Evolutionary conservation across 2,113 vertebrate genomes (phyloP).

Genomic region (Aramus guarauna): DNA sequence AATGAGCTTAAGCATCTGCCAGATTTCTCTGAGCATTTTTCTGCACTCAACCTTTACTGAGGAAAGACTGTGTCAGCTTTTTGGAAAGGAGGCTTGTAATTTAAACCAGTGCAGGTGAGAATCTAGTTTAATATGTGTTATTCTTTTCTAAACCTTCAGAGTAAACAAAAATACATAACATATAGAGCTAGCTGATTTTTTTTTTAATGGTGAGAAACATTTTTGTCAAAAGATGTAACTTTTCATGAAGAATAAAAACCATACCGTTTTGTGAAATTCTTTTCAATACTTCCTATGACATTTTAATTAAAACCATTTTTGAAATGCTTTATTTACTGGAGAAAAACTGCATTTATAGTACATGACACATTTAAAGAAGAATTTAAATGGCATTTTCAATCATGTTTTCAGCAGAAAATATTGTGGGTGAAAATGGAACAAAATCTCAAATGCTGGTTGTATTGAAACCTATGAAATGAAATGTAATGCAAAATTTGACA

Average conservation of each 20-base stretch:
- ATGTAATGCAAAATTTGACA: neutral
- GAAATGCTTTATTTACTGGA: slow-evolving; percentile 44
- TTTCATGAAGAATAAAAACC: neutral
- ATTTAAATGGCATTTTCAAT: neutral
- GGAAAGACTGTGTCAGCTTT: neutral
- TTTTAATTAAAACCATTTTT: slow-evolving; percentile 47
- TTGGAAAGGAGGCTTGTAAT: neutral
- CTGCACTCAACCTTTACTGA: neutral
- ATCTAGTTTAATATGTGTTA: neutral
- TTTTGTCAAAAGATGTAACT: neutral
- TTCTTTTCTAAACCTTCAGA: neutral
- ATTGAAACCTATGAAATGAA: neutral
- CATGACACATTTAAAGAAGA: neutral
- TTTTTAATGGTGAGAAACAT: neutral
- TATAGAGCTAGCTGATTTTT: neutral
- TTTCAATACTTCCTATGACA: neutral
- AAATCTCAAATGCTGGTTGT: neutral
- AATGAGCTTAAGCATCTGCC: neutral
- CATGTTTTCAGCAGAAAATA: neutral
- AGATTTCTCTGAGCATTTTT: neutral
- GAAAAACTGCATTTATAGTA: neutral
- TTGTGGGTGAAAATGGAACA: neutral
- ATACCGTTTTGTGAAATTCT: neutral
- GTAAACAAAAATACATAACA: neutral
- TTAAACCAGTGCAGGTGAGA: neutral